Evolutionary conservation across 2,888 invertebrate genomes (phyloP).

Genomic region (Drosophila conformis): DNA sequence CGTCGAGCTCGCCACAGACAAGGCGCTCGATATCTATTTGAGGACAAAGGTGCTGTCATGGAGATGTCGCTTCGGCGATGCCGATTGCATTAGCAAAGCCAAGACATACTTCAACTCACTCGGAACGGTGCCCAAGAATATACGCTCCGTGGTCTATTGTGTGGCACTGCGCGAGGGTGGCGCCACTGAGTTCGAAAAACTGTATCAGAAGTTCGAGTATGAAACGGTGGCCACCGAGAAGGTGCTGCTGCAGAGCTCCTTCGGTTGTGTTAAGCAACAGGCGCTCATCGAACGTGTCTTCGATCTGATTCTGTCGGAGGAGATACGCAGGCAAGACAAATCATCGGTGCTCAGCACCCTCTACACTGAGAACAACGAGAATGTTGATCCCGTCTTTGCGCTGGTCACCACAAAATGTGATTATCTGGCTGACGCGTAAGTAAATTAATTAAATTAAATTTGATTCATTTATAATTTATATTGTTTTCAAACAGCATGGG

Average conservation of each 20-base stretch:
- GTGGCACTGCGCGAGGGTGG: constrained; percentile 89
- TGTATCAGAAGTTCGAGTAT: constrained; percentile 87
- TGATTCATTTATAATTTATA: neutral
- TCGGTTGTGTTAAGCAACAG: constrained; percentile 89
- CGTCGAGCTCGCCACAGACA: constrained; percentile 83
- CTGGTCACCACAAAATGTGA: constrained; percentile 83
- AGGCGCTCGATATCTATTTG: constrained; percentile 87
- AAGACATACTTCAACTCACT: constrained; percentile 82
- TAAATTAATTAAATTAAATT: neutral
- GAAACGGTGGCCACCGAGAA: constrained; percentile 90
- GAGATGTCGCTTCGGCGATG: constrained; percentile 88
- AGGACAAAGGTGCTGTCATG: constrained; percentile 87
- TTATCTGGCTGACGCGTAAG: constrained; percentile 78
- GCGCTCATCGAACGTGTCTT: constrained; percentile 86
- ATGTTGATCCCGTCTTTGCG: constrained; percentile 86
- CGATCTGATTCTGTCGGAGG: constrained; percentile 85
- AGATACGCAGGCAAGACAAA: constrained; percentile 83
- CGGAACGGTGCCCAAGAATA: constrained; percentile 86
- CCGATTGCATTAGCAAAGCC: constrained; percentile 87
- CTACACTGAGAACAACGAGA: constrained; percentile 86
- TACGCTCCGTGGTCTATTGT: constrained; percentile 91
- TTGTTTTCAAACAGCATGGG: constrained; percentile 72
- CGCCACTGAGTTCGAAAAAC: constrained; percentile 87
- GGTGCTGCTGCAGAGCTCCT: constrained; percentile 87
- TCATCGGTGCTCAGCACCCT: constrained; percentile 84